Evolutionary conservation across 2,888 invertebrate species (phyloP).

Genomic region (Tenthredo mesomela): DNA sequence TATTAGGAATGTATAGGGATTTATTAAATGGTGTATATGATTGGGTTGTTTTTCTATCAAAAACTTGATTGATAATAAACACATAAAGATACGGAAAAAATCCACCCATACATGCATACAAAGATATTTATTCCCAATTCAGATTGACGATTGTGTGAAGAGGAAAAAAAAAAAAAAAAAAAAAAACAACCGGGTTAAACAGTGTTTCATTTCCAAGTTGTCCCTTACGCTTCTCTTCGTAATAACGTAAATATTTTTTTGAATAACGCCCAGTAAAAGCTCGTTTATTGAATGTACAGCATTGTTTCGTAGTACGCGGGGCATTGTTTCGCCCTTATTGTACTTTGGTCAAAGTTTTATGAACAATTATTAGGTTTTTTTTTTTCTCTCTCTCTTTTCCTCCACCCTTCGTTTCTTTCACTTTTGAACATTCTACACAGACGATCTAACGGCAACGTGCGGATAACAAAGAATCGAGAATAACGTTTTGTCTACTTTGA

Average conservation of each 20-base stretch:
- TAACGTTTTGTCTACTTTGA: constrained; percentile 1
- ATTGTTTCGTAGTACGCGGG: constrained; percentile 15
- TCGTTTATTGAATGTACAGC: constrained; percentile 35
- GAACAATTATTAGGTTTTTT: constrained; percentile 43
- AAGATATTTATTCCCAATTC: background rate
- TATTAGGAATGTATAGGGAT: constrained; percentile 17
- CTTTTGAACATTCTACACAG: background rate
- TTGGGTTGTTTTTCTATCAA: constrained; percentile 18
- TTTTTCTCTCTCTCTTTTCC: too few species aligned
- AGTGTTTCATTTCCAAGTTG: background rate
- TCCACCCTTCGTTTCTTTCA: background rate
- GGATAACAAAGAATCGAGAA: constrained; percentile 10
- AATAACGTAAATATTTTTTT: constrained; percentile 16
- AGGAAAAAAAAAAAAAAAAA: background rate
- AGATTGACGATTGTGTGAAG: background rate
- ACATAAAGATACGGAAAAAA: background rate
- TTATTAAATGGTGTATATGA: constrained; percentile 28
- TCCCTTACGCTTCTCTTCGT: background rate
- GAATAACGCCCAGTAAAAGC: constrained; percentile 1
- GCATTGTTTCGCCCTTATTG: constrained; percentile 42
- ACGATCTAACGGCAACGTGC: background rate
- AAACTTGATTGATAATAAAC: constrained; percentile 19
- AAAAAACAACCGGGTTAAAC: background rate
- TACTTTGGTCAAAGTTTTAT: constrained; percentile 40
- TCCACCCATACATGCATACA: background rate